Evolutionary conservation across 2,888 invertebrate genomes (phyloP).

Genomic region (Volucella bombylans): DNA sequence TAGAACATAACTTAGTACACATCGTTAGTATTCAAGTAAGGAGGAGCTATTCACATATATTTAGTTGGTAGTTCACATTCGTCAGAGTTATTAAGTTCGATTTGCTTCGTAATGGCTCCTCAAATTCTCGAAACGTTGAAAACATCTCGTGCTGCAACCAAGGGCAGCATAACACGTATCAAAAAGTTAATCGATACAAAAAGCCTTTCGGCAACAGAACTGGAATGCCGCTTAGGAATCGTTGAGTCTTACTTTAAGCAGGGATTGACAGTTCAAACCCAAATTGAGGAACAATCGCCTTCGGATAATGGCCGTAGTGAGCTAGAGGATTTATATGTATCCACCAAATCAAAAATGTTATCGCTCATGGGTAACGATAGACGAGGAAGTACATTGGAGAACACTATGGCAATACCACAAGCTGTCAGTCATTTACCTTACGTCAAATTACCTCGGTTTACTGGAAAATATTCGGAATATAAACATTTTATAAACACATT

Average conservation of each 20-base stretch:
- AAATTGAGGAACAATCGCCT: background rate
- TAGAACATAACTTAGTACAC: too few species aligned
- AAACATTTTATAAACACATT: too few species aligned
- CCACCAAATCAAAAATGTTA: conserved; percentile 17
- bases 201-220: background rate
- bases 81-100: too few species aligned
- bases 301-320: conserved; percentile 6
- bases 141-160: background rate
- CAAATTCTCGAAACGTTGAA: background rate
- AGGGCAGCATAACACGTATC: background rate
- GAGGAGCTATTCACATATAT: too few species aligned
- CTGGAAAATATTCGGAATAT: too few species aligned
- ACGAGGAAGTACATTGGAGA: conserved; percentile 4
- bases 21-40: too few species aligned
- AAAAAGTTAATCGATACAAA: background rate
- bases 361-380: conserved; percentile 10
- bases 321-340: conserved; percentile 9
- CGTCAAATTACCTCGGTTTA: background rate
- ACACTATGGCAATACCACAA: conserved; percentile 8
- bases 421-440: conserved; percentile 1
- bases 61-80: too few species aligned
- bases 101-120: too few species aligned
- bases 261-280: background rate
- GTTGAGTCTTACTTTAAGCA: background rate
- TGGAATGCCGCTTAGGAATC: too few species aligned